phyloP scores from a whole-genome alignment of 2,888 invertebrate species.

The Ormyrus thymus region DNA sequence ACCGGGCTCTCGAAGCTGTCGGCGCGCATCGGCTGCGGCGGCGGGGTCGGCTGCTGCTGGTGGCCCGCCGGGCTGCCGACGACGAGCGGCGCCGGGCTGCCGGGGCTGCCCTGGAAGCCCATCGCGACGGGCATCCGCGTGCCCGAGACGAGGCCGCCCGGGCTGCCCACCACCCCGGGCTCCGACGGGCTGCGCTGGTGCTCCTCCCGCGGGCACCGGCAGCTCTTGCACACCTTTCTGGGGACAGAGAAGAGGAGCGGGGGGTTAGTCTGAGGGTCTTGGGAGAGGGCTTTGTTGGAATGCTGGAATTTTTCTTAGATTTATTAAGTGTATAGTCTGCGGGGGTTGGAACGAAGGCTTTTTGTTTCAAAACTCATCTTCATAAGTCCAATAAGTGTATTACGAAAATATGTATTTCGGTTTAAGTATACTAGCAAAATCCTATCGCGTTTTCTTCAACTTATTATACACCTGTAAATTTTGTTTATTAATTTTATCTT shows the following conservation, averaged over 20 bases:
- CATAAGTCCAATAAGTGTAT: too few species aligned
- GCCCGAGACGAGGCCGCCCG: slow-evolving; percentile 58
- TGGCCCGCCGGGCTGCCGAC: background rate
- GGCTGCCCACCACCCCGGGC: slow-evolving; percentile 70
- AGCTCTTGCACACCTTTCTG: slow-evolving; percentile 90
- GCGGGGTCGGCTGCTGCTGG: slow-evolving; percentile 15
- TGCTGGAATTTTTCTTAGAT: too few species aligned
- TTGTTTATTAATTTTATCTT: too few species aligned
- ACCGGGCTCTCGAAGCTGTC: slow-evolving; percentile 69
- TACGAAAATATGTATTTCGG: too few species aligned
- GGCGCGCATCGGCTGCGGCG: slow-evolving; percentile 66
- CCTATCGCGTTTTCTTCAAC: too few species aligned
- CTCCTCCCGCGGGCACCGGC: slow-evolving; percentile 80
- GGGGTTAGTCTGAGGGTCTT: too few species aligned
- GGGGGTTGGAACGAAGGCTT: too few species aligned
- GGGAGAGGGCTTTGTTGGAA: too few species aligned
- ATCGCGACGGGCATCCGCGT: slow-evolving; percentile 42
- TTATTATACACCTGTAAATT: too few species aligned
- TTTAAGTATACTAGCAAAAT: too few species aligned
- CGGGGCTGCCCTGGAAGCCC: slow-evolving; percentile 31
- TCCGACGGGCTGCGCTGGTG: slow-evolving; percentile 72
- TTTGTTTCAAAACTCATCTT: too few species aligned
- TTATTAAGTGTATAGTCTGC: too few species aligned
- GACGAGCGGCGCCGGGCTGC: background rate
- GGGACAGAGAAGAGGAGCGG: slow-evolving; percentile 57